A percentile compares a stretch with the other conserved stretches of the same genome.
Evolutionary conservation across 1,140 invertebrate genomes (phyloP).

Genomic region (Olivierus martensii): DNA sequence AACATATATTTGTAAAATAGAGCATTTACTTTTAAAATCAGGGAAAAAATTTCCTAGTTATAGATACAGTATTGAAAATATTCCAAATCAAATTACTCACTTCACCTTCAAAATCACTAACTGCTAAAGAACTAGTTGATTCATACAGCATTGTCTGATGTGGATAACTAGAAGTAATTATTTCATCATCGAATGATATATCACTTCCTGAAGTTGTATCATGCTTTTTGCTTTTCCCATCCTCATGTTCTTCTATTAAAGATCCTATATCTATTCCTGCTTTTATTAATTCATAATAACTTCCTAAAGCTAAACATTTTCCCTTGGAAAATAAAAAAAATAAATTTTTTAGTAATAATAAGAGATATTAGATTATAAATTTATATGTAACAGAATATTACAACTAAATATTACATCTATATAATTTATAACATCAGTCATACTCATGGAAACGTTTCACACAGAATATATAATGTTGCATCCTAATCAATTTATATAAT

Average conservation of each 20-base stretch:
- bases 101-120: neutral
- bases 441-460: too few relatives aligned
- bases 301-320: constrained; percentile 8
- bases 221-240: constrained; percentile 2
- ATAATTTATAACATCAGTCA: too few relatives aligned
- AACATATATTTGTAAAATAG: too few relatives aligned
- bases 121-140: constrained; percentile 8
- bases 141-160: neutral
- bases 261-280: constrained; percentile 17
- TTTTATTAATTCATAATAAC: constrained; percentile 15
- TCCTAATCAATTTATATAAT: too few relatives aligned
- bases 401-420: too few relatives aligned
- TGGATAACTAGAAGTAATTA: neutral
- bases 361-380: too few relatives aligned
- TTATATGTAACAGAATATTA: too few relatives aligned
- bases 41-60: too few relatives aligned
- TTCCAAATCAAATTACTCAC: neutral
- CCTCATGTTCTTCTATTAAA: constrained; percentile 12
- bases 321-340: constrained; percentile 10
- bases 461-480: too few relatives aligned
- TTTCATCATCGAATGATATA: constrained; percentile 3
- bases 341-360: too few relatives aligned
- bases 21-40: too few relatives aligned
- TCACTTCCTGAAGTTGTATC: constrained; percentile 4
- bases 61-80: too few relatives aligned